Percentiles rank a stretch among this genome's conserved stretches.
These are phyloP conservation scores for Triops cancriformis DNA, from an alignment of 1,140 invertebrate genomes.

Conservation along the genomic window DNA sequence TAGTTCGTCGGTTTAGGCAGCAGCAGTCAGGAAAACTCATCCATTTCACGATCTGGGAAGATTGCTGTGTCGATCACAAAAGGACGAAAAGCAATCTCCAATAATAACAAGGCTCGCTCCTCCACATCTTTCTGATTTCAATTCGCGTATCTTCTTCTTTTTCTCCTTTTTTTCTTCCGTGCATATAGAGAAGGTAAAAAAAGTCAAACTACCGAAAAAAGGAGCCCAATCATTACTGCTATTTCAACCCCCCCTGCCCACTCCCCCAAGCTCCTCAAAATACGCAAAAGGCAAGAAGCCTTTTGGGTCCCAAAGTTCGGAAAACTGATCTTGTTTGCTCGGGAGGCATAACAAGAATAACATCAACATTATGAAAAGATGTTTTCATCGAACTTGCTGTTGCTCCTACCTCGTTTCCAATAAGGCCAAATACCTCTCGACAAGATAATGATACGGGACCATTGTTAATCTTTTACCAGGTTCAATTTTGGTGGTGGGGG, in stretches of 20 bases:
- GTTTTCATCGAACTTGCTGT: background rate
- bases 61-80: constrained; percentile 13
- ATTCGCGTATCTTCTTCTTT: background rate
- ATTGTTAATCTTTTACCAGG: background rate
- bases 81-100: background rate
- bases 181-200: background rate
- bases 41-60: constrained; percentile 4
- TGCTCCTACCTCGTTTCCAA: background rate
- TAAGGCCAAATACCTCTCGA: background rate
- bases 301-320: background rate
- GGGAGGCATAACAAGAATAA: background rate
- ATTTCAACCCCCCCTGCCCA: too few species aligned
- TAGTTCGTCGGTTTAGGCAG: constrained; percentile 1
- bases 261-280: background rate
- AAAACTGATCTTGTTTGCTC: background rate
- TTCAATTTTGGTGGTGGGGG: background rate
- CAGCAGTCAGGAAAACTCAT: background rate
- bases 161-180: background rate
- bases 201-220: background rate
- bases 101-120: background rate
- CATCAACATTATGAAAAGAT: constrained; percentile 11
- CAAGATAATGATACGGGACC: constrained; percentile 4
- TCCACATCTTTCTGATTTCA: background rate
- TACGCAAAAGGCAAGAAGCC: constrained; percentile 1
- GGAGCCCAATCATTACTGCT: too few species aligned